Base-by-base conservation (phyloP, 2,888 invertebrate genomes). In the Flexamia atlantica region DNA sequence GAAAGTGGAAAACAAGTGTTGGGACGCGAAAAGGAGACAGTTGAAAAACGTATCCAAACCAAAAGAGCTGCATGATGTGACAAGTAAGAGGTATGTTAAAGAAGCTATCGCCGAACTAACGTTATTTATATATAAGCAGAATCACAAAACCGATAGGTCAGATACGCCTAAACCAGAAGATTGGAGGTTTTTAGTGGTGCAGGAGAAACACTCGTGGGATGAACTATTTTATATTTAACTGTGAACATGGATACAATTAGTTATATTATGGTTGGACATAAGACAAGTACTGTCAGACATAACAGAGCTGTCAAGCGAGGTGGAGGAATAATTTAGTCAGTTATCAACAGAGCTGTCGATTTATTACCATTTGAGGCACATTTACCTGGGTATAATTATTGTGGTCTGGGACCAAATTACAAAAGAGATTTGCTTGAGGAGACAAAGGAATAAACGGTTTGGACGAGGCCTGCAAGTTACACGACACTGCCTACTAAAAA, bases 381-480 rank as follows among this genome's bases (percentile, higher is more conserved):
- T 82, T 40, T 87, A 20, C 85, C 85, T 10, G 84, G 85, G 0
- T 85, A 85, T 57, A 28, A 84, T 23, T 86, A 81, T 30, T 86
- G 86, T 40, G 86, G 86, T 23, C 68, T 68, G 86, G 74, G 36
- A 87, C 85, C 36, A 84, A 85, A 50, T 12, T 86, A 53, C 70
- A 72, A 46, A 74, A 85, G 64, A 3, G 83, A 76, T 25, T 81
- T 57, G 60, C 70, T 28, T 1, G 84, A 83, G 74, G 84, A 30
- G 81, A 82, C 81, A 17, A 74, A 42, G 20, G 74, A 81, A 79
- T 86, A 14, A 87, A 86, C 57, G 46, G 36, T 7, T 42, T 87
- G 7, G 87, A 87, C 81, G 83, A 84, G 28, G 87, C 87, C 1
- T 86, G 86, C 46, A 84, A 85, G 17, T 9, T 25, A 0, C 87